These are phyloP conservation scores for Clostera curtula DNA, from an alignment of 2,888 invertebrate species.

Conservation along the genomic window DNA sequence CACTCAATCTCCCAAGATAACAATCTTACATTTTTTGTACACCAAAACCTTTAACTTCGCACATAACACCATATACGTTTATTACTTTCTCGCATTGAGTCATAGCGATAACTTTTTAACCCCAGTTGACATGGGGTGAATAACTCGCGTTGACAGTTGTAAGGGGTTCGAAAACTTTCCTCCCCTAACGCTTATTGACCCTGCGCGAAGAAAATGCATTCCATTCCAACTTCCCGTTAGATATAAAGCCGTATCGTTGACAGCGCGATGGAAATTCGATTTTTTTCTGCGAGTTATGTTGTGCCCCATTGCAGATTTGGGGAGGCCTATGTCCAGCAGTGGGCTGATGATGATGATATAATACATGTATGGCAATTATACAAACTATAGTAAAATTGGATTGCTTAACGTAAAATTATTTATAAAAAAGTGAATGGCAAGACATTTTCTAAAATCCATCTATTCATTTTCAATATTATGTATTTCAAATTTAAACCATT, in stretches of 20 bases:
- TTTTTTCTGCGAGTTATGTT: no score
- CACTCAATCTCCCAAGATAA: constrained; percentile 12
- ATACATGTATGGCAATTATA: no score
- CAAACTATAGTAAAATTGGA: no score
- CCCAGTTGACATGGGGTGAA: constrained; percentile 61
- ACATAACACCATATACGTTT: constrained; percentile 41
- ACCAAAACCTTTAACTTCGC: constrained; percentile 29
- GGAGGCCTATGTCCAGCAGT: no score
- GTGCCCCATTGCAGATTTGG: no score
- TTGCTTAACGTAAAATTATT: no score
- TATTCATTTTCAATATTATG: no score
- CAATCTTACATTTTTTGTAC: constrained; percentile 28
- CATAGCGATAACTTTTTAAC: constrained; percentile 58
- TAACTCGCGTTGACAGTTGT: constrained; percentile 61
- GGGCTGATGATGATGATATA: no score
- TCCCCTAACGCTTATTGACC: constrained; percentile 57
- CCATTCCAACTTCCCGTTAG: constrained; percentile 27
- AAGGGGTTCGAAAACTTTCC: constrained; percentile 46
- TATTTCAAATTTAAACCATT: no score
- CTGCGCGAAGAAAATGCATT: constrained; percentile 55
- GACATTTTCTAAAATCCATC: no score
- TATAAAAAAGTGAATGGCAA: no score
- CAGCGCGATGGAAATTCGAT: constrained; percentile 36
- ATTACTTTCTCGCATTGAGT: constrained; percentile 54
- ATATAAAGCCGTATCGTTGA: constrained; percentile 39